phyloP scores from a whole-genome alignment of 2,888 invertebrate genomes.

The Agrotis ipsilon region DNA sequence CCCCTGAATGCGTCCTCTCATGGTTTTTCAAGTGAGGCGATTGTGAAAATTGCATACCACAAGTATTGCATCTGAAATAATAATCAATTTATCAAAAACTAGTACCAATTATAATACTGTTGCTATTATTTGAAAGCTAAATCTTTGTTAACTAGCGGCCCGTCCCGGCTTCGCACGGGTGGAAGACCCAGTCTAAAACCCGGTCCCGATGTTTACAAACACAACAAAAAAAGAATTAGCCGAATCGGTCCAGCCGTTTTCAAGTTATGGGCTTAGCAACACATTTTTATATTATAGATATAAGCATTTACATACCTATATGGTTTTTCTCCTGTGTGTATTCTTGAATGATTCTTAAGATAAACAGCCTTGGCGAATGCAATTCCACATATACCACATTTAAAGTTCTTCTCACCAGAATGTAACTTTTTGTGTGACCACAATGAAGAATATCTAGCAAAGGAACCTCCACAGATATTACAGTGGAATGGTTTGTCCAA shows the following conservation, averaged over 20 bases:
- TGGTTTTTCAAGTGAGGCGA: constrained; percentile 97
- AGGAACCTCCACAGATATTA: constrained; percentile 96
- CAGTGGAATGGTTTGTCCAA: constrained; percentile 96
- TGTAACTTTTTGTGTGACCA: constrained; percentile 97
- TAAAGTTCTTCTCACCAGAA: constrained; percentile 96
- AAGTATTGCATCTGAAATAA: constrained; percentile 94
- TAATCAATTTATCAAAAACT: neutral
- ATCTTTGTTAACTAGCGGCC: neutral
- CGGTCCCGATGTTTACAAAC: too few relatives aligned
- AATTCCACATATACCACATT: constrained; percentile 96
- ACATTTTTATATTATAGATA: too few relatives aligned
- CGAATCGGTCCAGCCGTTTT: too few relatives aligned
- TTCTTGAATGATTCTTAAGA: constrained; percentile 96
- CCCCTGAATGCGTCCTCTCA: constrained; percentile 96
- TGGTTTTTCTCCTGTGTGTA: constrained; percentile 94
- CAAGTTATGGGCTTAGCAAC: too few relatives aligned
- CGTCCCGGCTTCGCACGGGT: too few relatives aligned
- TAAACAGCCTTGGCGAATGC: constrained; percentile 98
- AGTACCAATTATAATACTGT: neutral
- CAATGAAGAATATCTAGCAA: constrained; percentile 96
- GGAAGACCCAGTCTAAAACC: too few relatives aligned
- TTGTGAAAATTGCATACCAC: constrained; percentile 97
- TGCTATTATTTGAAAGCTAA: neutral
- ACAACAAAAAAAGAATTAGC: too few relatives aligned
- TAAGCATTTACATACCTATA: constrained; percentile 75